Evolutionary conservation across 2,888 invertebrate genomes (phyloP).

Genomic region (Formica aserva): DNA sequence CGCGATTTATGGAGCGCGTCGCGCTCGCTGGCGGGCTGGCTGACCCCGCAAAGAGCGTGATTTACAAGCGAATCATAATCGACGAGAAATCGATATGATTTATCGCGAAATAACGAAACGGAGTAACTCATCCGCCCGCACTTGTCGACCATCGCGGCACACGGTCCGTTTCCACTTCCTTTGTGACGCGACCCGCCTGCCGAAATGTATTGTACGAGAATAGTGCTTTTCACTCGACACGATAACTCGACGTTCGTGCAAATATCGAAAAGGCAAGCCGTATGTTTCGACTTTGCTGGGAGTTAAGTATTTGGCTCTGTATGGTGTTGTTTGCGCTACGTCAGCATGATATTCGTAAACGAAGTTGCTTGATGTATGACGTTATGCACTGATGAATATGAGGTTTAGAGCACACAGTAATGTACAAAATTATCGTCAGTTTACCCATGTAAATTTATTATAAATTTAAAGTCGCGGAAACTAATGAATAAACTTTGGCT

Average conservation of each 20-base stretch:
- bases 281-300: background rate
- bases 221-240: background rate
- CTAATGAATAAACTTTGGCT: constrained; percentile 41
- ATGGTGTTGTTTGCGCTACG: constrained; percentile 14
- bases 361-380: constrained; percentile 4
- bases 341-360: constrained; percentile 25
- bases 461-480: constrained; percentile 5
- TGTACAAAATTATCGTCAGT: constrained; percentile 25
- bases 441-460: constrained; percentile 15
- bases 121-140: constrained; percentile 50
- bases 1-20: constrained; percentile 77
- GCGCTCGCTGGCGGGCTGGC: constrained; percentile 37
- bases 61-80: constrained; percentile 81
- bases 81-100: constrained; percentile 80
- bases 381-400: constrained; percentile 25
- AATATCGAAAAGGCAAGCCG: constrained; percentile 35
- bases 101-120: constrained; percentile 78
- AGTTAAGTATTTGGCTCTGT: constrained; percentile 28
- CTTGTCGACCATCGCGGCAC: constrained; percentile 12
- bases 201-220: constrained; percentile 43
- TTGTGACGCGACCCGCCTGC: constrained; percentile 27
- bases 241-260: constrained; percentile 32
- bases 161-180: constrained; percentile 49
- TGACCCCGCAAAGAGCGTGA: constrained; percentile 66
- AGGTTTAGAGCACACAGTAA: constrained; percentile 1